Evolutionary conservation across 2,113 vertebrate species (phyloP), one percentile per base, ranked within the genome.

Genomic region (Toxotes jaculatrix): DNA sequence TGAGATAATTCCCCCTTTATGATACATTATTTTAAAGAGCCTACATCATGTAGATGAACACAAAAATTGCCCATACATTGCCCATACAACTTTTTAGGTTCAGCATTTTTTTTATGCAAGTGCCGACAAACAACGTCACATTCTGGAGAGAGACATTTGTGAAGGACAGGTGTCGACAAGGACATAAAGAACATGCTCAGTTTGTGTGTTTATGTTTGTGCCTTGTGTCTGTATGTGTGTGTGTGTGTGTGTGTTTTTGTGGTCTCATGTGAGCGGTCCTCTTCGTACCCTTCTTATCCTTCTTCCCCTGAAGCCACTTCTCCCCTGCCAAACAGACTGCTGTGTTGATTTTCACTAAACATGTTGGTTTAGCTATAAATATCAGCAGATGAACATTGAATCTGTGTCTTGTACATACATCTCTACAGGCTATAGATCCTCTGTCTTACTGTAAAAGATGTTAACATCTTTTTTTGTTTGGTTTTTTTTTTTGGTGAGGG

Each of bases 341-440:
- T 19, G 23, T 91, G 91, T 89, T 86, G 83, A 70, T 83, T 92
- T 92, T 78, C 36, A 40, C 77, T 74, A 43, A 89, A 77, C 36
- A 23, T 90, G 87, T 88, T 88, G 86, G 77, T 89, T 92, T 87
- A 85, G 62, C 63, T 66, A 23, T 56, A 79, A 83, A 80, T 51
- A 65, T 38, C 21, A 60, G n/a, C 83, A 84, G 76, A 75, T 73
- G 27, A 76, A 56, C 23, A 64, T 21, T 23, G 27, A 55, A 12
- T 38, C 66, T 65, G 68, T 60, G 53, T 79, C 23, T 36, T 56
- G 43, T 65, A 60, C 80, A 56, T 47, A 42, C 56, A 57, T 59
- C 32, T 17, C 60, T 42, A 13, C 49, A 34, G 21, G 11, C n/a
- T 12, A 17, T 36, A 9, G 70, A 61, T 84, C 31, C 55, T 61